Evolutionary conservation across 2,888 invertebrate species (phyloP).

Genomic region (Pyrrhia umbra): DNA sequence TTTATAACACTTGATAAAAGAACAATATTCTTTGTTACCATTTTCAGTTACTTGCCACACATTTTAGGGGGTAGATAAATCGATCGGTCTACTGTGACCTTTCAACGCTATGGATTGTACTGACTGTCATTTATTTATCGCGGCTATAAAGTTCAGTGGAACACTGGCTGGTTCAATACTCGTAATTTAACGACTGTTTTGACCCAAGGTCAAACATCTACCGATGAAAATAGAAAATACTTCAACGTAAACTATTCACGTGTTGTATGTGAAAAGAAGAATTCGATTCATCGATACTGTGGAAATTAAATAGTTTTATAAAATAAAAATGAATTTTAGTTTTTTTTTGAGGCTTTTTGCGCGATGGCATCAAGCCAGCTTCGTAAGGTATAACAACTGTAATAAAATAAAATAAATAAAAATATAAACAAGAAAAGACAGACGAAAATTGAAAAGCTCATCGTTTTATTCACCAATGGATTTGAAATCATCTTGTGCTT

Average conservation of each 20-base stretch:
- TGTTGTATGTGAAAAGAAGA: conserved; percentile 16
- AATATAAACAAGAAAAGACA: too few species aligned
- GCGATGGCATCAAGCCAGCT: too few species aligned
- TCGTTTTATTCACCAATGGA: too few species aligned
- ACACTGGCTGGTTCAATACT: conserved; percentile 41
- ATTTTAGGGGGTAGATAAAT: conserved; percentile 24
- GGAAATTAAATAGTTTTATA: too few species aligned
- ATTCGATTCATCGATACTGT: conserved; percentile 13
- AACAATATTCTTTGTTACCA: neutral
- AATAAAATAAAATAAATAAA: too few species aligned
- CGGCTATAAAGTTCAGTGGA: conserved; percentile 49
- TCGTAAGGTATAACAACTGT: too few species aligned
- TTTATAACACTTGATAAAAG: neutral
- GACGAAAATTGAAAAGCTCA: too few species aligned
- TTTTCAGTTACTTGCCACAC: conserved; percentile 15
- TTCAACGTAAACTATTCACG: conserved; percentile 19
- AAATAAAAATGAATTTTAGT: too few species aligned
- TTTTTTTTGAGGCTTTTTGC: too few species aligned
- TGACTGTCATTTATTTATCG: conserved; percentile 51
- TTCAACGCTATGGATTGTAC: conserved; percentile 42
- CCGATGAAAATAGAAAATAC: conserved; percentile 48
- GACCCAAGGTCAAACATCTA: conserved; percentile 52
- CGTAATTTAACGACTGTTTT: conserved; percentile 53
- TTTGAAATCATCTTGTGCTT: too few species aligned
- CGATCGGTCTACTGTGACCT: conserved; percentile 48